These are phyloP conservation scores for Lagorchestes hirsutus DNA, from an alignment of 2,797 vertebrate species.

Conservation along the genomic window DNA sequence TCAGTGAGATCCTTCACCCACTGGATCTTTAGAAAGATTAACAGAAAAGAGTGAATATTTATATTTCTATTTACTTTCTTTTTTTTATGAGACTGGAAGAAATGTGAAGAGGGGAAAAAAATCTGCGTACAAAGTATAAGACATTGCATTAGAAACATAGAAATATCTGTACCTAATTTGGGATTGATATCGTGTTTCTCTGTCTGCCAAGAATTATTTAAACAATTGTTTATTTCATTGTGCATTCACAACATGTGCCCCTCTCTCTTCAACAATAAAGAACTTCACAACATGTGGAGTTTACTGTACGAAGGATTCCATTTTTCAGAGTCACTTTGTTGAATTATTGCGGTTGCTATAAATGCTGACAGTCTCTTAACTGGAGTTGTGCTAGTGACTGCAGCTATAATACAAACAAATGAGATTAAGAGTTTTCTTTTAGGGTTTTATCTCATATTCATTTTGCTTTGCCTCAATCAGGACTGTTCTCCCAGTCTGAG, in stretches of 20 bases:
- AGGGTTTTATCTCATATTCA: constrained; percentile 81
- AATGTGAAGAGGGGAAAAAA: background rate
- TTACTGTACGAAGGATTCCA: constrained; percentile 75
- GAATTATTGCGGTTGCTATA: constrained; percentile 82
- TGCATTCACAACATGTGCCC: constrained; percentile 54
- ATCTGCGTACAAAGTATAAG: constrained; percentile 27
- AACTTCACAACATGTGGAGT: constrained; percentile 66
- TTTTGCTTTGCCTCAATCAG: constrained; percentile 72
- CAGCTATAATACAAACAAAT: constrained; percentile 83
- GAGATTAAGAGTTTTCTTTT: constrained; percentile 71
- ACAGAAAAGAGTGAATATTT: constrained; percentile 36
- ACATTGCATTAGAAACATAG: constrained; percentile 16
- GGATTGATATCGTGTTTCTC: constrained; percentile 54
- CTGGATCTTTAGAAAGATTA: background rate
- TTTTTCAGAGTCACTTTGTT: constrained; percentile 83
- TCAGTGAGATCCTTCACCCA: background rate
- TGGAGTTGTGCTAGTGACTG: constrained; percentile 75
- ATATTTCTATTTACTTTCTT: constrained; percentile 31
- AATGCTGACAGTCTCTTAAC: constrained; percentile 79
- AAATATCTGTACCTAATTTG: constrained; percentile 52
- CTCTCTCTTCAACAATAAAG: constrained; percentile 54
- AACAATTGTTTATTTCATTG: constrained; percentile 71
- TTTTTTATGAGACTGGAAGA: constrained; percentile 44
- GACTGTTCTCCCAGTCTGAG: constrained; percentile 32
- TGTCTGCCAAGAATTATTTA: constrained; percentile 62